These are phyloP conservation scores for Macrosteles quadrilineatus DNA, from an alignment of 1,140 invertebrate genomes.

Conservation along the genomic window DNA sequence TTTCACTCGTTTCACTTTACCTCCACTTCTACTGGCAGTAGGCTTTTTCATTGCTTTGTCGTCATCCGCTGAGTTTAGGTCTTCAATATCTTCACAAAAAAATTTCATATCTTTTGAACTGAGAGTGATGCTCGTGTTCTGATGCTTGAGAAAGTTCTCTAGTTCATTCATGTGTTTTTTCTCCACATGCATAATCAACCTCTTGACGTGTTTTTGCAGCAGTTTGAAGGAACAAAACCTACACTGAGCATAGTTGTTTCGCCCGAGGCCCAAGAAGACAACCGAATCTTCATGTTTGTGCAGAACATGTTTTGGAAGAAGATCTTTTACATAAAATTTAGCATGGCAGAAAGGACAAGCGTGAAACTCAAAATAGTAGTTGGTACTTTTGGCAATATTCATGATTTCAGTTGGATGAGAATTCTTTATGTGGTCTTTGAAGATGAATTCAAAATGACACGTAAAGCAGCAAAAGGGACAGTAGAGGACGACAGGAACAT, in stretches of 20 bases:
- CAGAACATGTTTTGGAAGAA: slow-evolving; percentile 43
- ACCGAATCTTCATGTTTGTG: slow-evolving; percentile 39
- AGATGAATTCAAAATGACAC: slow-evolving; percentile 42
- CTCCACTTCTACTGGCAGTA: slow-evolving; percentile 4
- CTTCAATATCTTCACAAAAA: slow-evolving; percentile 24
- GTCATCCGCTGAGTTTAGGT: background rate
- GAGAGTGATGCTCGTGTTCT: background rate
- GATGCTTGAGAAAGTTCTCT: slow-evolving; percentile 18
- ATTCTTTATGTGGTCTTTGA: slow-evolving; percentile 44
- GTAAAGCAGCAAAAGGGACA: slow-evolving; percentile 44
- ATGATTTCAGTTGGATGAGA: slow-evolving; percentile 39
- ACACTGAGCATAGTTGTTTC: slow-evolving; percentile 39
- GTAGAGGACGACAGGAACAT: slow-evolving; percentile 35
- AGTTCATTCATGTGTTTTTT: slow-evolving; percentile 42
- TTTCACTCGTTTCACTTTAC: slow-evolving; percentile 31
- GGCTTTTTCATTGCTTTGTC: background rate
- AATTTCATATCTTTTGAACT: slow-evolving; percentile 21
- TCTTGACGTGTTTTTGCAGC: slow-evolving; percentile 38
- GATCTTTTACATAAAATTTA: slow-evolving; percentile 42
- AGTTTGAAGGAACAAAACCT: slow-evolving; percentile 42
- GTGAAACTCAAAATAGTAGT: slow-evolving; percentile 33
- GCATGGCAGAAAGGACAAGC: slow-evolving; percentile 43
- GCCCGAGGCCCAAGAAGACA: slow-evolving; percentile 34
- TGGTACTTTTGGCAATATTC: slow-evolving; percentile 32
- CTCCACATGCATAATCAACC: slow-evolving; percentile 44